Evolutionary conservation across 2,113 vertebrate species (phyloP), one percentile per base, ranked within the genome.

Genomic region (Myrmecophaga tridactyla): DNA sequence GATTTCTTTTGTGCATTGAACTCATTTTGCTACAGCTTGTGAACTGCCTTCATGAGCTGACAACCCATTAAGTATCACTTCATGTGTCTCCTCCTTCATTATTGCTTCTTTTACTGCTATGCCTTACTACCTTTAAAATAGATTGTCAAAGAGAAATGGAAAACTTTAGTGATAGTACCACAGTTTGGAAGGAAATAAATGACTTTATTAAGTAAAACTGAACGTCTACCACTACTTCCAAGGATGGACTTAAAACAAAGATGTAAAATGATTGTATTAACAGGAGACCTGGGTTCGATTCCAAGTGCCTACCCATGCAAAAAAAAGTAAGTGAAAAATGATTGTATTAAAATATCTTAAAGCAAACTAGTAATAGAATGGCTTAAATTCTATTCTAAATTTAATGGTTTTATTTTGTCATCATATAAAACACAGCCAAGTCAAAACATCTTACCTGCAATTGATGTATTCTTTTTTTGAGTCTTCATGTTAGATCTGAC

Each of bases 1-100:
- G 98, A 98, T 98, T 98, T 98, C 97, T 98, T 98, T 96, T 97
- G 97, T 96, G 97, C 97, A 94, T 95, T 93, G 95, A 97, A 92
- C 91, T 98, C 96, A 97, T 98, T 98, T 98, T 97, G 97, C 95
- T 96, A 36, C 80, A 77, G 96, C 88, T 93, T 97, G 95, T 95
- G 95, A 97, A 98, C 97, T 92, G 96, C 93, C 88, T 98, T 97
- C 97, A 93, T 97, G 96, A 97, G 90, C 88, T 97, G 97, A 97
- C 96, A 97, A 97, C 98, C 97, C 95, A 96, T 98, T 98, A 98
- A 97, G 76, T 92, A 96, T 98, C 96, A 97, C 97, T 98, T 97
- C 97, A 95, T 97, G 92, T 97, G 94, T 96, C 96, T 98, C 96
- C 98, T 96, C 96, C 92, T 98, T 98, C 96, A 96, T 98, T 98